These are phyloP conservation scores for Glyphotaelius pellucidus DNA, from an alignment of 2,888 invertebrate species.

Conservation along the genomic window DNA sequence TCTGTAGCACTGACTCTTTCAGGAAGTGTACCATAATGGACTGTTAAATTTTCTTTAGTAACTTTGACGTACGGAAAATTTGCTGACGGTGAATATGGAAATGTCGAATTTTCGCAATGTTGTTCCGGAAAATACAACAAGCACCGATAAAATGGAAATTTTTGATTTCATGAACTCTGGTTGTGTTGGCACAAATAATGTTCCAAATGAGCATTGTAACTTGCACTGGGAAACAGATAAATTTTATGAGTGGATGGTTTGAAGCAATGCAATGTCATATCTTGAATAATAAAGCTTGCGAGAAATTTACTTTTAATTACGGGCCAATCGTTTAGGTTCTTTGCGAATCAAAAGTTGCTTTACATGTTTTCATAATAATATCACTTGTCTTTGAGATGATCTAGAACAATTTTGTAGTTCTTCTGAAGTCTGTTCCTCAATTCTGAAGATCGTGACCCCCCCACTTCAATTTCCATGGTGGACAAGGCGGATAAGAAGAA, in stretches of 20 bases:
- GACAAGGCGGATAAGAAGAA: too few species aligned
- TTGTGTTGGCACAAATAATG: not conserved
- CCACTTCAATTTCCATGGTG: too few species aligned
- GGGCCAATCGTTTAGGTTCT: not conserved
- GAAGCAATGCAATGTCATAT: not conserved
- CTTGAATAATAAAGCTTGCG: not conserved
- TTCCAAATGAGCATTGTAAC: too few species aligned
- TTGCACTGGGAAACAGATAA: not conserved
- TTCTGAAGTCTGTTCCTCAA: too few species aligned
- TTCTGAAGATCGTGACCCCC: too few species aligned
- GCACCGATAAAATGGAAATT: not conserved
- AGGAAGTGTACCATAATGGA: slow-evolving; percentile 47
- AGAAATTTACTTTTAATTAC: not conserved
- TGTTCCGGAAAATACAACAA: slow-evolving; percentile 10
- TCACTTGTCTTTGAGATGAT: not conserved
- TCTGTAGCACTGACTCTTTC: not conserved
- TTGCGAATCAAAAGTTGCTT: not conserved
- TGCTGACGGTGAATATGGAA: slow-evolving; percentile 28
- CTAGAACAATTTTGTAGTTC: not conserved
- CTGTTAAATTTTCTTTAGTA: slow-evolving; percentile 41
- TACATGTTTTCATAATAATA: too few species aligned
- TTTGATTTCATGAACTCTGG: not conserved
- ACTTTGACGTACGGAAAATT: slow-evolving; percentile 35
- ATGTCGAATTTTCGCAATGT: slow-evolving; percentile 23
- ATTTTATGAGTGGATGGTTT: not conserved